A percentile compares a stretch with the other conserved stretches of the same genome.
phyloP scores from a whole-genome alignment of 2,797 vertebrate genomes.

The Allenopithecus nigroviridis region DNA sequence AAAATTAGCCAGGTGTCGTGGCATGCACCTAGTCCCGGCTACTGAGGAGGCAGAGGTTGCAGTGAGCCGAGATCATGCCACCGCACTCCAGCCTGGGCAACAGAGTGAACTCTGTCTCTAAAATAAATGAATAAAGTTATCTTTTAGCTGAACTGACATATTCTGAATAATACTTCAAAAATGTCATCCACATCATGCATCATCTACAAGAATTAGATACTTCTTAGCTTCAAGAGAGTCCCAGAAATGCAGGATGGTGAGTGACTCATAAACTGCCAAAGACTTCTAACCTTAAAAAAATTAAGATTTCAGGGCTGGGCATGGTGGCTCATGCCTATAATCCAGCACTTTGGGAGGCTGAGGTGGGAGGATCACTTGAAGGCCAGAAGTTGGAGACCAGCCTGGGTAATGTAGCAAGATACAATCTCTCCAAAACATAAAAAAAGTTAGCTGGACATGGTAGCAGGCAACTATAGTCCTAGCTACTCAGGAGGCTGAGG shows the following conservation, averaged over 20 bases:
- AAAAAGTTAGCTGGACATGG: not conserved
- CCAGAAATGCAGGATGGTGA: not conserved
- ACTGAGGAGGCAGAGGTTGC: not conserved
- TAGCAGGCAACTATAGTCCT: not conserved
- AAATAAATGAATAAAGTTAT: not conserved
- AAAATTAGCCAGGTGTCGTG: not conserved
- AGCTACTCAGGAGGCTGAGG: not conserved
- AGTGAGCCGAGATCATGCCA: not conserved
- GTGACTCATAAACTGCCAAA: conserved; percentile 35
- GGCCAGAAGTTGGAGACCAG: not conserved
- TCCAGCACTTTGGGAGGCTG: not conserved
- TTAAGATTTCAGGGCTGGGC: not conserved
- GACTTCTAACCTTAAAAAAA: not conserved
- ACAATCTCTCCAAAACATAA: not conserved
- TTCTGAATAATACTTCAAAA: conserved; percentile 14
- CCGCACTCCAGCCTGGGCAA: not conserved
- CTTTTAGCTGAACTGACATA: not conserved
- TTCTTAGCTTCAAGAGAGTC: not conserved
- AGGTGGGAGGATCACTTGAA: not conserved
- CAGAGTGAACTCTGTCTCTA: not conserved
- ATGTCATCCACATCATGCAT: not conserved
- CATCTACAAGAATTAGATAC: not conserved
- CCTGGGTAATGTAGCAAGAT: not conserved
- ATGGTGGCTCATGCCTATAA: not conserved
- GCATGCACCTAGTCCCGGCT: not conserved